A percentile compares a stretch with the other conserved stretches of the same genome.
Conservation (phyloP, 2,113 vertebrate genomes). For the Ranitomeya variabilis region DNA sequence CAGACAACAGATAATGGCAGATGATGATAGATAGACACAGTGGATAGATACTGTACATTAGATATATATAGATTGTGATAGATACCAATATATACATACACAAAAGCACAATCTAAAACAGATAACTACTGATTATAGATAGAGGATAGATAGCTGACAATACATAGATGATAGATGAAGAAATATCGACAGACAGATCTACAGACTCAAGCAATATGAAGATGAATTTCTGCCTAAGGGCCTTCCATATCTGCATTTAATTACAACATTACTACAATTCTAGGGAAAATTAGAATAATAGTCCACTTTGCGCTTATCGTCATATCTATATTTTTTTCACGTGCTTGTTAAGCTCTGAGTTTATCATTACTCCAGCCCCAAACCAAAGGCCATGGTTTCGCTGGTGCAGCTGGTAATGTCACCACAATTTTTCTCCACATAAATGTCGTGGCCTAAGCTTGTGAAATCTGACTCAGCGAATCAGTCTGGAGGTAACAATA, state of each 20-base stretch:
- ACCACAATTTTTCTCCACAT: background rate
- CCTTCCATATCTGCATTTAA: background rate
- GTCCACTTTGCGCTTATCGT: background rate
- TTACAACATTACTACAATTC: background rate
- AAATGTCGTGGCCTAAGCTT: conserved; percentile 21
- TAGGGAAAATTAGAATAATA: background rate
- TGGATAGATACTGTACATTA: no score
- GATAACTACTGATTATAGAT: background rate
- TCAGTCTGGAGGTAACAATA: conserved; percentile 30
- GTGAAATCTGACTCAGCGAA: conserved; percentile 26
- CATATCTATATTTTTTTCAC: background rate
- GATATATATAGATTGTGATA: no score
- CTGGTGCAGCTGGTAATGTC: background rate
- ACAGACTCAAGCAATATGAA: background rate
- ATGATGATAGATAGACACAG: no score
- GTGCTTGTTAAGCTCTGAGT: background rate
- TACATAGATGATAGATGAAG: background rate
- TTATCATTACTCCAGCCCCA: background rate
- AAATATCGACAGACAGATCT: background rate
- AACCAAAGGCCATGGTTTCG: background rate
- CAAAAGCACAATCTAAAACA: no score
- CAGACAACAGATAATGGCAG: no score
- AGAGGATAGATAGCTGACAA: background rate
- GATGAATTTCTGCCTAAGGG: background rate
- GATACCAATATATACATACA: no score